These are phyloP conservation scores for Calyptomena viridis DNA, from an alignment of 2,113 vertebrate species.

Conservation along the genomic window DNA sequence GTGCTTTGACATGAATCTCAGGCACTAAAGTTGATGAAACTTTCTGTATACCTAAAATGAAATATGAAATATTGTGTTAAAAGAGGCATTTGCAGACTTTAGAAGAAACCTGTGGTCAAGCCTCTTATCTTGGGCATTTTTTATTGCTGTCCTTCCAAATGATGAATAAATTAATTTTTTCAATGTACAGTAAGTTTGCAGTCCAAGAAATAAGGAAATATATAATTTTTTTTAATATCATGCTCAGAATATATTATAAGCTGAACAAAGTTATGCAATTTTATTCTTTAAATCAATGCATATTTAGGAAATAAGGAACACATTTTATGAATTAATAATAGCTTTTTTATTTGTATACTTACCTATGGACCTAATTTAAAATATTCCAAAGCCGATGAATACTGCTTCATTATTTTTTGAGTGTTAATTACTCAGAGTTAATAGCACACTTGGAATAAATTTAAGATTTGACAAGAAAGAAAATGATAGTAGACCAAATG, in stretches of 20 bases:
- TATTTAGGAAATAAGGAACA: background rate
- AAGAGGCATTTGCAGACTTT: background rate
- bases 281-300: background rate
- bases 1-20: background rate
- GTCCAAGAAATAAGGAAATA: background rate
- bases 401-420: background rate
- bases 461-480: background rate
- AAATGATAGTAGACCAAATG: background rate
- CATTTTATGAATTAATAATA: background rate
- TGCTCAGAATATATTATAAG: background rate
- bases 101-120: background rate
- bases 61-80: background rate
- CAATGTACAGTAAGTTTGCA: background rate
- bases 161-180: background rate
- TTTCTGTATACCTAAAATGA: background rate
- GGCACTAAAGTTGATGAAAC: background rate
- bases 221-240: background rate
- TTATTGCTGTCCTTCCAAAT: background rate
- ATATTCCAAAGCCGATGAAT: rapidly evolving
- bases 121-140: background rate
- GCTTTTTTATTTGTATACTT: background rate
- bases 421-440: background rate
- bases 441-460: background rate
- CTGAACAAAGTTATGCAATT: background rate
- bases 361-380: background rate